These are phyloP conservation scores for Sialis fuliginosa DNA, from an alignment of 2,888 invertebrate genomes.

Conservation along the genomic window DNA sequence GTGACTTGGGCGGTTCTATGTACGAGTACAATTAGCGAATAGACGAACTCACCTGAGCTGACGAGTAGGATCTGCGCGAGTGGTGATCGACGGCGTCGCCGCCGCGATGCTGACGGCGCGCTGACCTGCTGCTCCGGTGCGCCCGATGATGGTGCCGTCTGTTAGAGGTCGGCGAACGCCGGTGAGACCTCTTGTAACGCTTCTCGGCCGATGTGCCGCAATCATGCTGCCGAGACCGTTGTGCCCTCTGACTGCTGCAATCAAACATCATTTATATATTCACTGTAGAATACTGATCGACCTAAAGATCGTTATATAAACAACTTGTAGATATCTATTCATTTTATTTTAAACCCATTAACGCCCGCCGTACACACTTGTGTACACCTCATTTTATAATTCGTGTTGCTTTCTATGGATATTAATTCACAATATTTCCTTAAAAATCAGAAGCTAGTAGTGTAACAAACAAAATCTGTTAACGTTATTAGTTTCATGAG, in stretches of 20 bases:
- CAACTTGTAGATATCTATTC: not conserved
- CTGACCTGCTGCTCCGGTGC: slow-evolving; percentile 18
- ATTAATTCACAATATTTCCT: no score
- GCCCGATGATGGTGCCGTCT: slow-evolving; percentile 48
- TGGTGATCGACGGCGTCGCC: slow-evolving; percentile 25
- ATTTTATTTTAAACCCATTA: no score
- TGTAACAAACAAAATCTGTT: no score
- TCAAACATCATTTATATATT: not conserved
- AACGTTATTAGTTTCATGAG: no score
- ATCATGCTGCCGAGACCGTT: slow-evolving; percentile 42
- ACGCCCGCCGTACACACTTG: no score
- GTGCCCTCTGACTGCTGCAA: slow-evolving; percentile 39
- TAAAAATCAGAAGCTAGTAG: no score
- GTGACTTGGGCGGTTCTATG: no score
- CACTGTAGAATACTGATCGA: not conserved
- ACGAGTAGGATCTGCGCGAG: slow-evolving; percentile 33
- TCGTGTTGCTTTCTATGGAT: no score
- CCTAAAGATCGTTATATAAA: not conserved
- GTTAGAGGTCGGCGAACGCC: slow-evolving; percentile 64
- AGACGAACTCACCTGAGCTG: slow-evolving; percentile 21
- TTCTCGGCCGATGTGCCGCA: slow-evolving; percentile 63
- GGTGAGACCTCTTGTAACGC: slow-evolving; percentile 71
- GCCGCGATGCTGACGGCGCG: slow-evolving; percentile 32
- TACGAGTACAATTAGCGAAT: no score
- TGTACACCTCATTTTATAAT: no score